Conservation (phyloP, 2,888 invertebrate species). For the Thecophora atra region DNA sequence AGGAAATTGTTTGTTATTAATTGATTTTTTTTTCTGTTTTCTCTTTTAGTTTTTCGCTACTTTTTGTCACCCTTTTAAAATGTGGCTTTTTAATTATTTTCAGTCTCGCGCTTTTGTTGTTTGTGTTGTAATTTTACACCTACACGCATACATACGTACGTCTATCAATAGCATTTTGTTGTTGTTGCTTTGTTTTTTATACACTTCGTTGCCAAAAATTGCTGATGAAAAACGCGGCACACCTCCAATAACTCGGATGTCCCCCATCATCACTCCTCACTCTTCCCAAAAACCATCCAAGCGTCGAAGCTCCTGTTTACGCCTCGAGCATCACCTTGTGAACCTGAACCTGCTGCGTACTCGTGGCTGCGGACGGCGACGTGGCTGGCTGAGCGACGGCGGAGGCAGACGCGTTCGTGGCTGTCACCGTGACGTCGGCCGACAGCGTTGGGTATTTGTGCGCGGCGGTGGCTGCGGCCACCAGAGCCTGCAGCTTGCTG, state of each 20-base stretch:
- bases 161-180: neutral
- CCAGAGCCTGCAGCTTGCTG: constrained; percentile 61
- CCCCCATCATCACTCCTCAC: neutral
- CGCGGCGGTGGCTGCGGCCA: constrained; percentile 60
- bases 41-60: constrained; percentile 6
- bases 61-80: neutral
- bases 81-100: constrained; percentile 31
- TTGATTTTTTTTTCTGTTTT: constrained; percentile 28
- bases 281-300: neutral
- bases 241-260: neutral
- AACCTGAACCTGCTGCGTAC: constrained; percentile 56
- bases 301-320: constrained; percentile 64
- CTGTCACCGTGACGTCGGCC: constrained; percentile 65
- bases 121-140: constrained; percentile 25
- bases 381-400: constrained; percentile 41
- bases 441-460: constrained; percentile 63
- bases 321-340: constrained; percentile 74
- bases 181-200: constrained; percentile 12
- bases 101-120: constrained; percentile 37
- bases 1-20: constrained; percentile 44
- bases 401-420: constrained; percentile 46
- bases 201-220: constrained; percentile 22
- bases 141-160: constrained; percentile 7
- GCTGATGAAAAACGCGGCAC: neutral
- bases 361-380: constrained; percentile 46